Evolutionary conservation across 2,797 vertebrate genomes (phyloP).

Genomic region (Amazona finschi): DNA sequence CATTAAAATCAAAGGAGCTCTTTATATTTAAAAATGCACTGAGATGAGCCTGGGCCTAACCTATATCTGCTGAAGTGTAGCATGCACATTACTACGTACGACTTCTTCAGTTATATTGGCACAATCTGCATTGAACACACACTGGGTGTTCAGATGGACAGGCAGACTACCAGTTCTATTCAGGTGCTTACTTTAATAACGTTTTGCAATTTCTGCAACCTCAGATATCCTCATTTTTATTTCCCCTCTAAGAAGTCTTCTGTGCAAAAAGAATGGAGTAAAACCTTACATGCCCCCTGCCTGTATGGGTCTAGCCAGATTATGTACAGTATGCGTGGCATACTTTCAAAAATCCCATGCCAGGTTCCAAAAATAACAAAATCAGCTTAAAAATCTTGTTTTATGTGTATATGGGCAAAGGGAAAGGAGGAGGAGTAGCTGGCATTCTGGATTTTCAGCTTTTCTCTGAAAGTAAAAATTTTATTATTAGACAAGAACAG

Average conservation of each 20-base stretch:
- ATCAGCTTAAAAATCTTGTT: background rate
- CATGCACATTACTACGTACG: background rate
- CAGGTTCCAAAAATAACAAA: background rate
- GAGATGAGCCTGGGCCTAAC: background rate
- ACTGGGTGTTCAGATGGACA: background rate
- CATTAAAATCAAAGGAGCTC: background rate
- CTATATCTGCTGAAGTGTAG: background rate
- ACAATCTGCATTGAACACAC: background rate
- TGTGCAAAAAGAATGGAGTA: background rate
- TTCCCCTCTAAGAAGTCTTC: background rate
- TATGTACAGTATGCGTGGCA: background rate
- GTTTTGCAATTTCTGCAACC: background rate
- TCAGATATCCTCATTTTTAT: background rate
- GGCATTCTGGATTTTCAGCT: background rate
- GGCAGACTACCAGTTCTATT: background rate
- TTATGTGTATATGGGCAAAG: background rate
- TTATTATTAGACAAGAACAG: background rate
- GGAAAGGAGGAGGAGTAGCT: background rate
- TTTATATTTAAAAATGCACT: background rate
- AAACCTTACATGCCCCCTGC: background rate
- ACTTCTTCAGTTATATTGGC: background rate
- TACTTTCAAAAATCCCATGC: background rate
- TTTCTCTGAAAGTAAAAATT: background rate
- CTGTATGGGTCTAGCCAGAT: background rate
- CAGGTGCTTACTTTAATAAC: background rate